Percentiles rank a stretch among this genome's conserved stretches.
Conservation (phyloP, 2,888 invertebrate genomes). For the Agapetus fuscipes region DNA sequence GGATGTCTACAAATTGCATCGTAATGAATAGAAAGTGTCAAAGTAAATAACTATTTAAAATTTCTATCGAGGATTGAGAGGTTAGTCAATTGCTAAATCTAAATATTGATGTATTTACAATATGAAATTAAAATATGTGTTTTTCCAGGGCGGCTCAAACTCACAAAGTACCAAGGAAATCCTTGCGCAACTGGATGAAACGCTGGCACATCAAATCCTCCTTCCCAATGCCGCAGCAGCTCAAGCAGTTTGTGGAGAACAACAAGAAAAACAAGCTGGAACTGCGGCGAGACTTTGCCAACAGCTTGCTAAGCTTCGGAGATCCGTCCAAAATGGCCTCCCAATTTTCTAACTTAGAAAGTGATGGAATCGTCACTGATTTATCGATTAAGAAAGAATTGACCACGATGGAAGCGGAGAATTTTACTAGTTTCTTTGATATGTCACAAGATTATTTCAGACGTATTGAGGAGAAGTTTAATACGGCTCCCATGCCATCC, state of each 20-base stretch:
- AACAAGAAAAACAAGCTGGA: constrained; percentile 36
- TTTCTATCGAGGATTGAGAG: no score
- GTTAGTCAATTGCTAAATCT: no score
- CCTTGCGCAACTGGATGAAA: constrained; percentile 54
- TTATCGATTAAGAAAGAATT: background rate
- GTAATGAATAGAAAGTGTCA: no score
- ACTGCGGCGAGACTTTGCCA: constrained; percentile 13
- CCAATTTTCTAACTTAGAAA: no score
- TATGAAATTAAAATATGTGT: constrained; percentile 1
- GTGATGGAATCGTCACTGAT: no score
- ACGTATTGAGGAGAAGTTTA: background rate
- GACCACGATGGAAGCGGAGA: constrained; percentile 1
- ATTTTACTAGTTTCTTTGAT: constrained; percentile 10
- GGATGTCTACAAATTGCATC: no score
- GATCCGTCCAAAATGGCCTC: no score
- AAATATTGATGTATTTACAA: no score
- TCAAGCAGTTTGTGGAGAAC: constrained; percentile 47
- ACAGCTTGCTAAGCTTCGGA: constrained; percentile 10
- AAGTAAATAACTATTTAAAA: no score
- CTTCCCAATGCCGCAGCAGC: constrained; percentile 48
- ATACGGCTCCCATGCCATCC: background rate
- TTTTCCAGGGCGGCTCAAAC: constrained; percentile 47
- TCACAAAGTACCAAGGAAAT: constrained; percentile 49
- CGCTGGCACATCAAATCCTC: constrained; percentile 50
- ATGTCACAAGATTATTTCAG: constrained; percentile 7